Base-by-base conservation (phyloP, 2,113 vertebrate genomes). In the Protobothrops mucrosquamatus region DNA sequence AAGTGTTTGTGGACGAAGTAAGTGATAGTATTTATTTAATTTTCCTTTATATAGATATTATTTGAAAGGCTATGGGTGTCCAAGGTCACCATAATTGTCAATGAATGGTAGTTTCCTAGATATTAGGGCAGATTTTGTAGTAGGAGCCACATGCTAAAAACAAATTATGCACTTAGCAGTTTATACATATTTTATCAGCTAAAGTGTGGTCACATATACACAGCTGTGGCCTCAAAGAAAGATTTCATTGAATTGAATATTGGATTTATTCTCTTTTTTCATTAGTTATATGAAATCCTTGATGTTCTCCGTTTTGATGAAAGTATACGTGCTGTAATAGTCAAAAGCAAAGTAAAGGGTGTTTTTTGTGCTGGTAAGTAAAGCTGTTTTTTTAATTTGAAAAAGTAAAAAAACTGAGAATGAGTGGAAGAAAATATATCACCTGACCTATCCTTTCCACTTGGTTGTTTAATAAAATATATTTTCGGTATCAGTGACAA, bases 321-420 rank as follows among this genome's bases (percentile, higher is more conserved):
- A 64, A 96, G 96, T 0, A 97, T 98, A 15, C 98, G 98, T 0
- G 99, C 98, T 91, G 97, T 99, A 92, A 88, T 99, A 94, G 98
- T 99, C 95, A 98, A 98, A 97, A 99, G 99, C 89, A 96, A 97
- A 52, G 98, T 99, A 69, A 98, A 98, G 29, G 98, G 98, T 2
- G 98, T 99, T 43, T 99, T 99, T 97, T 99, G 99, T 97, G 98
- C 99, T 97, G 99, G 99, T 99, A 92, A 89, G 98, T 95, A 61
- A 85, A 51, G 48, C 57, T 14, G 23, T 57, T 22, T 57, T 89
- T 39, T 89, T 46, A 0, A 2, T 87, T 15, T 91, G 88, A 81
- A 52, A 29, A 91, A 59, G 24, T 24, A 3, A 34, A 43, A n/a
- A 91, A 56, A 11, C 43, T 46, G 18, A 48, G 34, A 29, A 29